These are phyloP conservation scores for Micrasema longulum DNA, from an alignment of 1,140 invertebrate genomes.

Conservation along the genomic window DNA sequence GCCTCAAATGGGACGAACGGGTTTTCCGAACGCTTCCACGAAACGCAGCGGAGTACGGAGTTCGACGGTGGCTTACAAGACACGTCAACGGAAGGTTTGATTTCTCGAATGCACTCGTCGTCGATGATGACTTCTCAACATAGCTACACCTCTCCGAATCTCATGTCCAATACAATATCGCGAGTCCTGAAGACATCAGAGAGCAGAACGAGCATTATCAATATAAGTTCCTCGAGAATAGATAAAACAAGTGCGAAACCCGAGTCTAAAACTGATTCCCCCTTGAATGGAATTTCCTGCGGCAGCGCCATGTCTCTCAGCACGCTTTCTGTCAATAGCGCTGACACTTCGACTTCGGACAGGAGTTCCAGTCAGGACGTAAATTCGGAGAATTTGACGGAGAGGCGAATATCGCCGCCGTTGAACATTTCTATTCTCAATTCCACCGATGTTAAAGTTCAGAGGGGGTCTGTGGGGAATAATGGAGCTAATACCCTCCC, in stretches of 20 bases:
- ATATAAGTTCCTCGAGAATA: slow-evolving; percentile 62
- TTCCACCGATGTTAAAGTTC: slow-evolving; percentile 50
- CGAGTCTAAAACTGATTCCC: slow-evolving; percentile 36
- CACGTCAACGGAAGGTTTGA: neutral
- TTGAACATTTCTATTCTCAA: slow-evolving; percentile 29
- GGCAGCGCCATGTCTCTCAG: slow-evolving; percentile 62
- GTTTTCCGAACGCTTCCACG: slow-evolving; percentile 19
- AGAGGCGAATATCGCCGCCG: slow-evolving; percentile 63
- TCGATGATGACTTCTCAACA: slow-evolving; percentile 35
- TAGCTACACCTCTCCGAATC: slow-evolving; percentile 39
- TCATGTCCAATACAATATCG: slow-evolving; percentile 39
- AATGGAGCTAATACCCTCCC: slow-evolving; percentile 53
- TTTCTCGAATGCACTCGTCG: slow-evolving; percentile 28
- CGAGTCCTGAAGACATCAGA: slow-evolving; percentile 55
- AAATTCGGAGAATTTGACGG: slow-evolving; percentile 65
- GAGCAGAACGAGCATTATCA: slow-evolving; percentile 64
- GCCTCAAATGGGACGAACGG: slow-evolving; percentile 52
- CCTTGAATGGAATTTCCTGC: slow-evolving; percentile 41
- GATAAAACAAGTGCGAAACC: slow-evolving; percentile 55
- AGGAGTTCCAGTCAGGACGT: slow-evolving; percentile 66
- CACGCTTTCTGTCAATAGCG: slow-evolving; percentile 64
- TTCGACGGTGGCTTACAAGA: slow-evolving; percentile 16
- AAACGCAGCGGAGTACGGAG: slow-evolving; percentile 3
- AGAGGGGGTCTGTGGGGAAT: slow-evolving; percentile 56
- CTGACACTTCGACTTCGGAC: slow-evolving; percentile 63